A percentile compares a stretch with the other conserved stretches of the same genome.
phyloP scores from a whole-genome alignment of 1,140 invertebrate genomes.

The Euura lappo region DNA sequence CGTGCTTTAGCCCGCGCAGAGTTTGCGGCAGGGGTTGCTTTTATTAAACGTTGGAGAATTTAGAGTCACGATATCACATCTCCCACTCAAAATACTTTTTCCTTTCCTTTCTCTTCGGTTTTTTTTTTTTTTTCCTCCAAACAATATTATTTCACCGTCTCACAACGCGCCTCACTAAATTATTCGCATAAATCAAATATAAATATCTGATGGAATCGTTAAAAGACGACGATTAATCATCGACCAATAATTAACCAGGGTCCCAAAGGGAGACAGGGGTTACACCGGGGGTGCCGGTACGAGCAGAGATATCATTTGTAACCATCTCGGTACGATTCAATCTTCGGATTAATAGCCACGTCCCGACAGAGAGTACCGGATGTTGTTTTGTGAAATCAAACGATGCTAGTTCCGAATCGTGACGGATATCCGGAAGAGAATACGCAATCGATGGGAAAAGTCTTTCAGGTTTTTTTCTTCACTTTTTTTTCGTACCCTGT shows the following conservation, averaged over 20 bases:
- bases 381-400: neutral
- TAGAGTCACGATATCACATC: conserved; percentile 1
- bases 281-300: neutral
- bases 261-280: neutral
- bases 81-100: too few species aligned
- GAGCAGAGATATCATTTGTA: neutral
- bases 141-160: too few species aligned
- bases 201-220: neutral
- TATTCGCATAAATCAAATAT: too few species aligned
- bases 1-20: neutral
- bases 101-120: too few species aligned
- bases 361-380: neutral
- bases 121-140: too few species aligned
- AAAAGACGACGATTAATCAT: neutral
- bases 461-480: neutral
- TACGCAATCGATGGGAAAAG: neutral
- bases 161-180: too few species aligned
- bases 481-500: too few species aligned
- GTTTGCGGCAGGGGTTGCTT: neutral
- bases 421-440: neutral
- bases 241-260: neutral
- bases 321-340: conserved; percentile 1
- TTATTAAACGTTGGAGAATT: conserved; percentile 19
- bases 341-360: neutral
- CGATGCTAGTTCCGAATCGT: neutral